Percentiles rank a stretch among this genome's conserved stretches.
These are phyloP conservation scores for Hesperophylax magnus DNA, from an alignment of 1,140 invertebrate genomes.

Conservation along the genomic window DNA sequence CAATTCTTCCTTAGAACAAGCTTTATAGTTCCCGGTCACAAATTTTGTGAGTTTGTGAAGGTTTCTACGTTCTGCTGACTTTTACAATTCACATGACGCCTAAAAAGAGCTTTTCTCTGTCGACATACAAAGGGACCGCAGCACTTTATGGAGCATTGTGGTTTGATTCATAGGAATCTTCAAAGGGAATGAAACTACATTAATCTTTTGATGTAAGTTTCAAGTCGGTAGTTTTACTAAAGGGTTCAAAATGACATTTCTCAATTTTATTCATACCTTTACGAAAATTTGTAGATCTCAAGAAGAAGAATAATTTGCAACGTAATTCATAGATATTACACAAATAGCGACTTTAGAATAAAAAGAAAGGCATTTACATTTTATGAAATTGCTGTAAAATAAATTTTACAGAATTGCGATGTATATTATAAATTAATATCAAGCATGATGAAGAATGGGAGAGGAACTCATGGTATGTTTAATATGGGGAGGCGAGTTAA, in stretches of 20 bases:
- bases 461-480: too few relatives aligned
- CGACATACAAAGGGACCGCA: slow-evolving; percentile 2
- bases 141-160: slow-evolving; percentile 1
- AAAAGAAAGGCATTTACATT: too few relatives aligned
- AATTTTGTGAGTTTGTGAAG: neutral
- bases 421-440: too few relatives aligned
- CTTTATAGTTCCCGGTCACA: too few relatives aligned
- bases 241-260: neutral
- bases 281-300: neutral
- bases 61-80: neutral
- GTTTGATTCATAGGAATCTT: neutral
- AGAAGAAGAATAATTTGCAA: neutral
- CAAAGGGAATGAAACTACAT: neutral
- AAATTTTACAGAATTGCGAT: too few relatives aligned
- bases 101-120: neutral
- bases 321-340: too few relatives aligned
- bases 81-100: slow-evolving; percentile 20
- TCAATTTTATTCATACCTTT: neutral
- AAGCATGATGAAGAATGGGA: too few relatives aligned
- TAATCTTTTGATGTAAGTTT: neutral
- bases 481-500: too few relatives aligned
- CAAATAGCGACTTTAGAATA: too few relatives aligned
- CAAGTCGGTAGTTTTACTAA: neutral
- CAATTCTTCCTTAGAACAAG: too few relatives aligned
- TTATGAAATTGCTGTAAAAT: too few relatives aligned